These are phyloP conservation scores for Lymantria monacha DNA, from an alignment of 2,888 invertebrate species.

Conservation along the genomic window DNA sequence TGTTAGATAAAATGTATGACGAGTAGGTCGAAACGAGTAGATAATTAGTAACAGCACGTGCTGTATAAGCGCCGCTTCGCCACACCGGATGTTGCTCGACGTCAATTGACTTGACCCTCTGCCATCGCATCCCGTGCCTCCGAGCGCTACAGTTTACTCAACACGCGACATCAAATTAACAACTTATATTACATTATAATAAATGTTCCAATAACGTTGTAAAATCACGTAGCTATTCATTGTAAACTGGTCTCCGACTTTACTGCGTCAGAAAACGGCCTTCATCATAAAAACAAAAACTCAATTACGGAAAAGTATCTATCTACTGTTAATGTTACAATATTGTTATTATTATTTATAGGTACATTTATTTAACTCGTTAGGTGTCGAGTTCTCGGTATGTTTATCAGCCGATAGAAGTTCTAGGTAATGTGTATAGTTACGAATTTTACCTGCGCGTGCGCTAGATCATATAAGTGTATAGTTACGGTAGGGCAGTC, in stretches of 20 bases:
- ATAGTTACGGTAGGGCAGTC: conserved; percentile 52
- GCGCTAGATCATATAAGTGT: conserved; percentile 41
- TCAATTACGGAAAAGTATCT: neutral
- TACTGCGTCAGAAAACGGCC: conserved; percentile 14
- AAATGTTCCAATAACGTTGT: conserved; percentile 19
- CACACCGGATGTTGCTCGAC: conserved; percentile 68
- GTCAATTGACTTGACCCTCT: conserved; percentile 80
- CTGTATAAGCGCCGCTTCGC: conserved; percentile 49
- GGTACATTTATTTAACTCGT: neutral
- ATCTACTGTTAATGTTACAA: neutral
- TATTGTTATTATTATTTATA: neutral
- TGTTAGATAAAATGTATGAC: too few species aligned
- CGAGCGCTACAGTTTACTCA: conserved; percentile 43
- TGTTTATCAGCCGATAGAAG: conserved; percentile 11
- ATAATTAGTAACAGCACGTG: conserved; percentile 61
- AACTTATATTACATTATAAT: conserved; percentile 25
- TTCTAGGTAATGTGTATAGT: conserved; percentile 26
- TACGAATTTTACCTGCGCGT: conserved; percentile 22
- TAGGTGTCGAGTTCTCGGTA: neutral
- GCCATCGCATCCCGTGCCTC: conserved; percentile 64
- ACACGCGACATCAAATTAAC: conserved; percentile 44
- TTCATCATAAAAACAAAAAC: conserved; percentile 11
- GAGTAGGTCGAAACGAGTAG: conserved; percentile 27
- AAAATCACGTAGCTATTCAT: conserved; percentile 6
- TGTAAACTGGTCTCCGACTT: conserved; percentile 18